These are phyloP conservation scores for Dasypus novemcinctus DNA, from an alignment of 2,113 vertebrate species.

Conservation along the genomic window DNA sequence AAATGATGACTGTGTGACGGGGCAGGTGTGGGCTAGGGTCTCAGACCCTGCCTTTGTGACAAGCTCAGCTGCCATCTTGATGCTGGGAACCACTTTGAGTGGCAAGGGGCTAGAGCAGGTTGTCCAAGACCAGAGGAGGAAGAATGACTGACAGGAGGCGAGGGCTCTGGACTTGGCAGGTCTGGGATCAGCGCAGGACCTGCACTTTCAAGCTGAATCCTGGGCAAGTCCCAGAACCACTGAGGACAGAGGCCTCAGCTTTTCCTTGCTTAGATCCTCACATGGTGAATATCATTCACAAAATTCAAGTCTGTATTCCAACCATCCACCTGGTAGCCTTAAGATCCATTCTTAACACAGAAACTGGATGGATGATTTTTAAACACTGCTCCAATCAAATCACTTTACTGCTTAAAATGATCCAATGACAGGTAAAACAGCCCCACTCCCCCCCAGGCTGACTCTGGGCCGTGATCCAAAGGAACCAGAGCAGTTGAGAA, in stretches of 20 bases:
- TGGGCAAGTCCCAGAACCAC: background rate
- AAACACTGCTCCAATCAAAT: background rate
- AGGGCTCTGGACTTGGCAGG: background rate
- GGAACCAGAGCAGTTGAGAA: conserved; percentile 96
- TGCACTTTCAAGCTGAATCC: background rate
- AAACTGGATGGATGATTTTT: background rate
- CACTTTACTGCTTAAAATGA: background rate
- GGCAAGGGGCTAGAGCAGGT: background rate
- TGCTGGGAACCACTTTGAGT: background rate
- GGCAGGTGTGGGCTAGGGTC: background rate
- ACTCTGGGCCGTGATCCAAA: conserved; percentile 87
- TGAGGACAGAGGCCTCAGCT: background rate
- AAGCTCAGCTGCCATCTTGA: background rate
- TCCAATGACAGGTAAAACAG: too few relatives aligned
- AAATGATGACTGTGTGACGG: background rate
- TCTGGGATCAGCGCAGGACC: background rate
- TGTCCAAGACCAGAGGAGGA: background rate
- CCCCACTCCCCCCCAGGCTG: too few relatives aligned
- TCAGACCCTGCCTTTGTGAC: background rate
- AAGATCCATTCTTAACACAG: background rate
- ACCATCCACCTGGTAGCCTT: background rate
- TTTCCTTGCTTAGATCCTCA: background rate
- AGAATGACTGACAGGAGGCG: background rate
- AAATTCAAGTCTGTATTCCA: too few relatives aligned
- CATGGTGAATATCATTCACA: too few relatives aligned